phyloP scores from a whole-genome alignment of 2,113 vertebrate species.

The Hypanus sabinus region DNA sequence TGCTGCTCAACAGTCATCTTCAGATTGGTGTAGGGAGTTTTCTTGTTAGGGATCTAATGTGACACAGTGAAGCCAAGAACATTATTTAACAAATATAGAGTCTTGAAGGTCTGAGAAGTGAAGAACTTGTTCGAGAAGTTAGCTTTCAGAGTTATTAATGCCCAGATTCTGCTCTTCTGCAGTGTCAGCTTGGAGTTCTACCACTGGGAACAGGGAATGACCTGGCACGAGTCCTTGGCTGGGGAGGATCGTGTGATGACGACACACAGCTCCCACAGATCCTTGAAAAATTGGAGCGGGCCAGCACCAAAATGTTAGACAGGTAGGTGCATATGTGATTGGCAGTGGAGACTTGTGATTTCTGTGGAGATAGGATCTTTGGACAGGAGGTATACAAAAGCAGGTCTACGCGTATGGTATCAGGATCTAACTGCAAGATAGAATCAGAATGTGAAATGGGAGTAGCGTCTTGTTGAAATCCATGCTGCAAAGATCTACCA shows the following conservation, averaged over 20 bases:
- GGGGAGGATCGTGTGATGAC: conserved; percentile 91
- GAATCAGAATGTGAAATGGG: too few species aligned
- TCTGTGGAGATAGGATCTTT: not conserved
- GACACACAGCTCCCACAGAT: conserved; percentile 93
- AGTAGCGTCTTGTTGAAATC: not conserved
- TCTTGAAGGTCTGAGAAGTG: not conserved
- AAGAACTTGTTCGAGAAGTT: not conserved
- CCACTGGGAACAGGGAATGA: conserved; percentile 93
- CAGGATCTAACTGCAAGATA: too few species aligned
- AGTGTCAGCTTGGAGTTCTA: conserved; percentile 93
- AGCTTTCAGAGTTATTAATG: not conserved
- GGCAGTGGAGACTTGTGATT: not conserved
- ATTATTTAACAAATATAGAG: not conserved
- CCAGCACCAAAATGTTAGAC: conserved; percentile 97
- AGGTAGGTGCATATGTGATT: conserved; percentile 56
- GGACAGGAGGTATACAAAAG: not conserved
- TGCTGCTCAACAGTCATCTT: not conserved
- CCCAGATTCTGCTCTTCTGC: conserved; percentile 39
- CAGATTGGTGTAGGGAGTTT: not conserved
- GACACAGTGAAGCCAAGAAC: not conserved
- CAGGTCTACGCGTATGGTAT: not conserved
- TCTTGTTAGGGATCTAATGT: not conserved
- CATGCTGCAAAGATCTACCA: not conserved
- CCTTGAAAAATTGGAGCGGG: conserved; percentile 88
- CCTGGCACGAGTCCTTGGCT: conserved; percentile 90